Evolutionary conservation across 2,888 invertebrate genomes (phyloP).

Genomic region (Thymelicus acteon): DNA sequence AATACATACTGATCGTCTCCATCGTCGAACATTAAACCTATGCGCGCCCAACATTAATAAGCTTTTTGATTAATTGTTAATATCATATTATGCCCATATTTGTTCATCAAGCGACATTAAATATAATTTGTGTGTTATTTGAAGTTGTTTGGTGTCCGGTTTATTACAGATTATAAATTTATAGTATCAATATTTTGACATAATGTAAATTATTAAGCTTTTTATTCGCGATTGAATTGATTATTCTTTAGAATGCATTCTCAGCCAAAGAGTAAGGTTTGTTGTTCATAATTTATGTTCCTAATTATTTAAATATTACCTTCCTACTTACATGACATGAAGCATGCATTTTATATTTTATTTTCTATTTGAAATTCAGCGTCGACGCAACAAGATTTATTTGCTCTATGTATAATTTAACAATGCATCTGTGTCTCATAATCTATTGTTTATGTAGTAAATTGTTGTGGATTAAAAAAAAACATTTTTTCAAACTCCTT

Average conservation of each 20-base stretch:
- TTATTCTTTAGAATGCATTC: not conserved
- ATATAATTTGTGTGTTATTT: conserved; percentile 2
- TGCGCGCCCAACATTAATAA: not conserved
- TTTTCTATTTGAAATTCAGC: too few relatives aligned
- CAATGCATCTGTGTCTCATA: too few relatives aligned
- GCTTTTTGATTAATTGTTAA: conserved; percentile 6
- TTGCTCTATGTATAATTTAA: too few relatives aligned
- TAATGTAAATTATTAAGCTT: conserved; percentile 6
- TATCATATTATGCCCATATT: conserved; percentile 1
- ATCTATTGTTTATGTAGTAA: too few relatives aligned
- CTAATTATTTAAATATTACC: too few relatives aligned
- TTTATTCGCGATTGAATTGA: not conserved
- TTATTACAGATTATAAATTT: conserved; percentile 7
- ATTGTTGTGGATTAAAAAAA: too few relatives aligned
- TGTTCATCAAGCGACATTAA: conserved; percentile 6
- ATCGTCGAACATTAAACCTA: not conserved
- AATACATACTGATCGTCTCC: not conserved
- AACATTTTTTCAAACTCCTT: too few relatives aligned
- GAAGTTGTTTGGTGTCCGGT: not conserved
- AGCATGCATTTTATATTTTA: too few relatives aligned
- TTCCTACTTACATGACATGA: too few relatives aligned
- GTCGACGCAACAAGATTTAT: too few relatives aligned
- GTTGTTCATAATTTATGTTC: too few relatives aligned
- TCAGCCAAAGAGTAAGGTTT: not conserved
- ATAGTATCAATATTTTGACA: conserved; percentile 4